Evolutionary conservation across 2,797 vertebrate genomes (phyloP).

Genomic region (Cyclura pinguis): DNA sequence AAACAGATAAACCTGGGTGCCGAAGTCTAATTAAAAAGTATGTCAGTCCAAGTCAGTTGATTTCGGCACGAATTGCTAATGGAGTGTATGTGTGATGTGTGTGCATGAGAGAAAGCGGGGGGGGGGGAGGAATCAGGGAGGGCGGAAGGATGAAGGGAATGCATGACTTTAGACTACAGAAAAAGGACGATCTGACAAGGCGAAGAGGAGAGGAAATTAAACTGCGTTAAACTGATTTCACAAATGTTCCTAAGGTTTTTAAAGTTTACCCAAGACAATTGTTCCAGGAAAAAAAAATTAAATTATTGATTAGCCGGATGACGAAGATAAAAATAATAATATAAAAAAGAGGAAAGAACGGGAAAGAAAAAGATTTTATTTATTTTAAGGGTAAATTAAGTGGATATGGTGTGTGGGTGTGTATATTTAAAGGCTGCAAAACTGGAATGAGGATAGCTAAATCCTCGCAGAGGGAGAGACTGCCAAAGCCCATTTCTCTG

Average conservation of each 20-base stretch:
- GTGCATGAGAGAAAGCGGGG: neutral
- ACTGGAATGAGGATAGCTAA: neutral
- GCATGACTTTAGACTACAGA: neutral
- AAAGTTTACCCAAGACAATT: neutral
- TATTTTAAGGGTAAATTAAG: neutral
- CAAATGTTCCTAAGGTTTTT: neutral
- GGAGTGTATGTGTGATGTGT: neutral
- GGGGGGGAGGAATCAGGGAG: neutral
- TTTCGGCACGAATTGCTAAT: constrained; percentile 73
- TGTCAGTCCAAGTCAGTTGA: constrained; percentile 86
- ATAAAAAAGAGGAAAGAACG: neutral
- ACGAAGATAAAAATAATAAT: neutral
- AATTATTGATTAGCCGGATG: neutral
- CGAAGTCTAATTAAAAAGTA: constrained; percentile 82
- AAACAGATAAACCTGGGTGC: constrained; percentile 59
- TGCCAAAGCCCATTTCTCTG: neutral
- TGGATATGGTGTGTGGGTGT: no score
- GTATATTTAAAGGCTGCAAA: neutral
- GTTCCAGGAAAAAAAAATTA: neutral
- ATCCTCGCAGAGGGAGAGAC: no score
- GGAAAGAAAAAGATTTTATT: neutral
- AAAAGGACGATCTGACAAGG: neutral
- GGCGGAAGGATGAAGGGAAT: neutral
- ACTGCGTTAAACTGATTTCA: neutral
- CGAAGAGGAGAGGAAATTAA: neutral